phyloP scores from a whole-genome alignment of 2,113 vertebrate species.

The Paraplagusia blochii region DNA sequence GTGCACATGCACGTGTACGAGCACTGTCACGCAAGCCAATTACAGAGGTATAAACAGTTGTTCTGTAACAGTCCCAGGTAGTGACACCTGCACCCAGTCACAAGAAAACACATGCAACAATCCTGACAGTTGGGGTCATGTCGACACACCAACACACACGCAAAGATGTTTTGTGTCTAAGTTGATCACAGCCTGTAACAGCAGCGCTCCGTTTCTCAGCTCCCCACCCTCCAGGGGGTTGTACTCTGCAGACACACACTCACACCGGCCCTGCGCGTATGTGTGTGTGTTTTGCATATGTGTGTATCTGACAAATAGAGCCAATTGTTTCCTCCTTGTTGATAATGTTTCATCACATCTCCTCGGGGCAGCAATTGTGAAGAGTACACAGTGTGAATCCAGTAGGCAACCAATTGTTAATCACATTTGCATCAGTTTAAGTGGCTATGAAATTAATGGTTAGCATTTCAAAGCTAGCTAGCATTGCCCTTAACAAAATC shows the following conservation, averaged over 20 bases:
- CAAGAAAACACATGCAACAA: conserved; percentile 58
- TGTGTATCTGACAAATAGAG: conserved; percentile 20
- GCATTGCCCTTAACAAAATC: conserved; percentile 17
- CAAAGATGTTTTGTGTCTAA: conserved; percentile 26
- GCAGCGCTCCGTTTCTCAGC: conserved; percentile 54
- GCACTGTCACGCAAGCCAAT: too few species aligned
- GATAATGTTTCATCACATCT: conserved; percentile 23
- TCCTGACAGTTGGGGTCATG: conserved; percentile 45
- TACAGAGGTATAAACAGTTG: conserved; percentile 12
- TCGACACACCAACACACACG: conserved; percentile 23
- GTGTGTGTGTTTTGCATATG: conserved; percentile 9
- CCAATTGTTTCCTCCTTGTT: conserved; percentile 10
- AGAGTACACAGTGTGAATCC: background rate
- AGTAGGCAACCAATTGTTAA: conserved; percentile 4
- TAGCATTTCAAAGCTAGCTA: conserved; percentile 25
- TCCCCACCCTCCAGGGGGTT: conserved; percentile 53
- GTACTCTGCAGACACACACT: conserved; percentile 50
- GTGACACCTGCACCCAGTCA: conserved; percentile 48
- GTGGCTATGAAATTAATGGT: conserved; percentile 11
- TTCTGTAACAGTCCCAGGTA: conserved; percentile 24
- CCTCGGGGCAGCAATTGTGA: background rate
- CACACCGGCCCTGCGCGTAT: conserved; percentile 19
- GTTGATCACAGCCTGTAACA: conserved; percentile 64
- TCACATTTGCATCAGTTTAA: conserved; percentile 23
- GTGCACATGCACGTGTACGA: too few species aligned